These are phyloP conservation scores for Salmo trutta DNA, from an alignment of 2,797 vertebrate species.

Conservation along the genomic window DNA sequence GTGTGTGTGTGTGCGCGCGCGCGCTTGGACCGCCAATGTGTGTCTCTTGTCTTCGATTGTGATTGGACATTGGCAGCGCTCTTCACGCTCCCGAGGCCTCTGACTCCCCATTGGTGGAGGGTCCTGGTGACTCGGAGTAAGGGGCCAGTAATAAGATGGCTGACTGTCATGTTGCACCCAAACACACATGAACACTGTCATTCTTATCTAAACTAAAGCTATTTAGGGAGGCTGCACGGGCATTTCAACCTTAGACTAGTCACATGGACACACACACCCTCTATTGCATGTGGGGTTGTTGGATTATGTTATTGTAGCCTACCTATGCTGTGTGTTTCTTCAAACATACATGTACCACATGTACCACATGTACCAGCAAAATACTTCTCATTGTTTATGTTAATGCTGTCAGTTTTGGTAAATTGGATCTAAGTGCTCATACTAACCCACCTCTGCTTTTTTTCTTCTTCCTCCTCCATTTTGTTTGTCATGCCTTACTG, in stretches of 20 bases:
- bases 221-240: not conserved
- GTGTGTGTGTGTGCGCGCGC: conserved; percentile 25
- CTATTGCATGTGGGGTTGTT: not conserved
- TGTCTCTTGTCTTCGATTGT: conserved; percentile 67
- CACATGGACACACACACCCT: not conserved
- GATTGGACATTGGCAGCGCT: conserved; percentile 85
- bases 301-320: not conserved
- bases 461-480: conserved; percentile 21
- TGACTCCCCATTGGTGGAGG: conserved; percentile 87
- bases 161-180: not conserved
- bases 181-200: not conserved
- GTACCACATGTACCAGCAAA: not conserved
- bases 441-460: conserved; percentile 69
- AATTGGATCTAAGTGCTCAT: conserved; percentile 46
- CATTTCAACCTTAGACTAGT: not conserved
- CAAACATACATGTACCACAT: not conserved
- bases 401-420: conserved; percentile 35
- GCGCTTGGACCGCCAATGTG: conserved; percentile 35
- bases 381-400: conserved; percentile 26
- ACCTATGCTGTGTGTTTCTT: not conserved
- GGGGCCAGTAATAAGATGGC: conserved; percentile 68
- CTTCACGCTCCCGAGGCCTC: conserved; percentile 91
- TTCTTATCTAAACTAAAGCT: no score
- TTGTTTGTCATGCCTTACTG: conserved; percentile 22
- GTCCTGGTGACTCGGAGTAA: conserved; percentile 91